Evolutionary conservation across 2,888 invertebrate genomes (phyloP).

Genomic region (Camptogramma bilineatum): DNA sequence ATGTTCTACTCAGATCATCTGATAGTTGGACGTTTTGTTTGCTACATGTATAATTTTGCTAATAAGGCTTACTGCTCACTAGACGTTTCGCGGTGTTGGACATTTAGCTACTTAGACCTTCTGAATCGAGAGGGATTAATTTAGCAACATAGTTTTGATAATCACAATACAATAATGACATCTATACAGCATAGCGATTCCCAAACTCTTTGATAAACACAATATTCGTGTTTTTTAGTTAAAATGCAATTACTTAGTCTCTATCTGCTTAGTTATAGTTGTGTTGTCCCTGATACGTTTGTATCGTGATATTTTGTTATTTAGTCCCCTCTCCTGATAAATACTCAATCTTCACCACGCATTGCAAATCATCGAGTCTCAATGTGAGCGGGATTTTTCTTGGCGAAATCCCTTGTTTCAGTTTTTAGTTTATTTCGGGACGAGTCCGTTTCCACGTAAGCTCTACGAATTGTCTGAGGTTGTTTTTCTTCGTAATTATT

Average conservation of each 20-base stretch:
- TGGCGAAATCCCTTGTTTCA: constrained; percentile 73
- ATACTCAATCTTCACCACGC: constrained; percentile 49
- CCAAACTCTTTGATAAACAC: no score
- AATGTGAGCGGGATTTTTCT: constrained; percentile 63
- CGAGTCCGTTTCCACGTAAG: constrained; percentile 59
- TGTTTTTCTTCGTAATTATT: constrained; percentile 46
- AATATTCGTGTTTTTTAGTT: background rate
- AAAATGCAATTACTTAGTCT: background rate
- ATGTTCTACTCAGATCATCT: no score
- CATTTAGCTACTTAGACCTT: no score
- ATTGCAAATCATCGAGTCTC: constrained; percentile 53
- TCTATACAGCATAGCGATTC: no score
- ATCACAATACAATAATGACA: no score
- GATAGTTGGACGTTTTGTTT: no score
- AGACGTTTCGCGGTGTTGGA: no score
- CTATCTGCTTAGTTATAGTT: background rate
- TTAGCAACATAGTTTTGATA: no score
- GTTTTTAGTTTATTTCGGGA: constrained; percentile 67
- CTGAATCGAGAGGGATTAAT: no score
- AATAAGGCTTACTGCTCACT: no score
- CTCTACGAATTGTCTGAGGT: constrained; percentile 47
- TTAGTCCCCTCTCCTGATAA: constrained; percentile 56
- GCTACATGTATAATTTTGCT: no score
- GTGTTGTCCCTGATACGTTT: background rate
- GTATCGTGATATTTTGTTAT: constrained; percentile 53